These are phyloP conservation scores for Caenorhabditis afra DNA, from an alignment of 2,888 invertebrate genomes.

Conservation along the genomic window DNA sequence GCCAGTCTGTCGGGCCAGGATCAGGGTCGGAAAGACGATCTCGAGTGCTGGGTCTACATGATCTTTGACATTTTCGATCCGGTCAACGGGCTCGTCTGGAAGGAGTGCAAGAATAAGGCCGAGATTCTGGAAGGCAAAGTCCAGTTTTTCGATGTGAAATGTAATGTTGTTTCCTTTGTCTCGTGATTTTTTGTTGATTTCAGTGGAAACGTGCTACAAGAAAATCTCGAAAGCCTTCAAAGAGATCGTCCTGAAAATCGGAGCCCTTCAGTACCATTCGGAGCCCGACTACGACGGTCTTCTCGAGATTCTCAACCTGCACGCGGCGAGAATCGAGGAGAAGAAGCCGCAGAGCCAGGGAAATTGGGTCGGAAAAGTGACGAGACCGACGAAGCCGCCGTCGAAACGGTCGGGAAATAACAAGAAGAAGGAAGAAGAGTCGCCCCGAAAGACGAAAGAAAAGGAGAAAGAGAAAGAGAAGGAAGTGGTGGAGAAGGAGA, in stretches of 20 bases:
- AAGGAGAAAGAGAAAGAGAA: too few species aligned
- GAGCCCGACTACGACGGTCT: background rate
- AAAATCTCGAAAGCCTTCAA: too few species aligned
- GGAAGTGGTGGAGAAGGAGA: too few species aligned
- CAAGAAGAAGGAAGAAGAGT: too few species aligned
- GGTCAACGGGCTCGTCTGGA: slow-evolving; percentile 61
- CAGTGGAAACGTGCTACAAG: too few species aligned
- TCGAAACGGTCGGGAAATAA: background rate
- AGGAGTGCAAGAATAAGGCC: slow-evolving; percentile 20
- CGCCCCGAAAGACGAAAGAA: too few species aligned
- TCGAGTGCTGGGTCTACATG: slow-evolving; percentile 58
- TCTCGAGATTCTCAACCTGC: background rate
- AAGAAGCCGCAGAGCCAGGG: background rate
- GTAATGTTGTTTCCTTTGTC: slow-evolving; percentile 7
- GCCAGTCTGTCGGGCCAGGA: slow-evolving; percentile 50
- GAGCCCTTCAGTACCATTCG: background rate
- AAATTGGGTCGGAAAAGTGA: background rate
- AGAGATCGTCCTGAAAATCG: too few species aligned
- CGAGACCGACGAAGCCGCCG: background rate
- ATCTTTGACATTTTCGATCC: slow-evolving; percentile 58
- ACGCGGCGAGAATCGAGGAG: background rate
- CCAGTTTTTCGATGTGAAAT: slow-evolving; percentile 29
- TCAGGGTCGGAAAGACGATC: slow-evolving; percentile 55
- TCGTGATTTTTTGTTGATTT: too few species aligned
- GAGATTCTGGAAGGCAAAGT: slow-evolving; percentile 30